Conservation (phyloP, 2,797 vertebrate genomes). For the Crenichthys baileyi region DNA sequence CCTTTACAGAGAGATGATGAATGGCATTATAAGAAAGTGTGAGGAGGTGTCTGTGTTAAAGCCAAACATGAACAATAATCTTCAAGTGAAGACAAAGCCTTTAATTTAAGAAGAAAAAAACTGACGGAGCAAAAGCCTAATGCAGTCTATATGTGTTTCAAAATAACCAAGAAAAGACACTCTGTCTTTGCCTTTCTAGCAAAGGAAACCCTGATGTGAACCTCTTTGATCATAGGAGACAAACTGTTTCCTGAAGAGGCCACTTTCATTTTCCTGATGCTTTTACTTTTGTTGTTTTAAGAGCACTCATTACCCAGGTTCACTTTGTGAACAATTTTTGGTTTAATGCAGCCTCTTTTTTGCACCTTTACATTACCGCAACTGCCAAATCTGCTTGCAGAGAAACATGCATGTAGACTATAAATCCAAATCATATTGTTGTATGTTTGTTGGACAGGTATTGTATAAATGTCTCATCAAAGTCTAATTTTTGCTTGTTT, state of each 20-base stretch:
- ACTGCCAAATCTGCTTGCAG: background rate
- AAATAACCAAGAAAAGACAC: background rate
- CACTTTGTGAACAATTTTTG: slow-evolving; percentile 5
- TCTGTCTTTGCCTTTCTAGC: background rate
- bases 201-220: background rate
- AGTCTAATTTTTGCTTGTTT: background rate
- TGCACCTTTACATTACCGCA: background rate
- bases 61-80: background rate
- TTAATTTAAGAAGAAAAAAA: background rate
- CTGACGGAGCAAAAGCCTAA: background rate
- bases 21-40: background rate
- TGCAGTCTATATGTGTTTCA: background rate
- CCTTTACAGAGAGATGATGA: background rate
- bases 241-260: background rate
- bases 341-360: background rate
- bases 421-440: background rate
- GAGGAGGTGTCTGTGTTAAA: background rate
- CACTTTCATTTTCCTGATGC: background rate
- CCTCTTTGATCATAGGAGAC: background rate
- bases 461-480: background rate
- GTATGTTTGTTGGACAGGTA: background rate
- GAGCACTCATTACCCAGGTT: background rate
- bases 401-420: background rate
- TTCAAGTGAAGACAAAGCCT: background rate
- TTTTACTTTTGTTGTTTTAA: background rate